Conservation (phyloP, 2,888 invertebrate species). For the Fabriciana adippe region DNA sequence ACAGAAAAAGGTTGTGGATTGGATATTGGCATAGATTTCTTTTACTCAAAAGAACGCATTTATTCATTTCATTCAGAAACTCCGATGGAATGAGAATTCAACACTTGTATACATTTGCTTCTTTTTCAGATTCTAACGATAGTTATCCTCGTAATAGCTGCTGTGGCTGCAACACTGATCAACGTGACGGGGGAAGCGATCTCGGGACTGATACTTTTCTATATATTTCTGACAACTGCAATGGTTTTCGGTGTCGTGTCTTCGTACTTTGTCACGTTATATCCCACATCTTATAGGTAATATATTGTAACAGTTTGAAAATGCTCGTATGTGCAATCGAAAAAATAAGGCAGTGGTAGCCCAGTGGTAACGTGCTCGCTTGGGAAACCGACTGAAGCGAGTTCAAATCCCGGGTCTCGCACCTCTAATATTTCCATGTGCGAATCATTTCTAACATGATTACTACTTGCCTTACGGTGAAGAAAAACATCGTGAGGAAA, state of each 20-base stretch:
- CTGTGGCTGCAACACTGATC: constrained; percentile 57
- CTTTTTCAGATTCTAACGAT: constrained; percentile 57
- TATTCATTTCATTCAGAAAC: not conserved
- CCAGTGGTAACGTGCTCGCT: too few species aligned
- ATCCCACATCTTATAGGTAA: constrained; percentile 72
- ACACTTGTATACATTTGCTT: too few species aligned
- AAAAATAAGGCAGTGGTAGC: too few species aligned
- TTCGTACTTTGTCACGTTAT: constrained; percentile 71
- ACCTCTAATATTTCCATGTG: too few species aligned
- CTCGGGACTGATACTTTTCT: constrained; percentile 68
- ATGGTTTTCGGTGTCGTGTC: constrained; percentile 72
- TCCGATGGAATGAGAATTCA: too few species aligned
- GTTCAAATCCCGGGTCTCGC: too few species aligned
- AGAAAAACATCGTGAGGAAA: too few species aligned
- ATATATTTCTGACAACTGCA: constrained; percentile 67
- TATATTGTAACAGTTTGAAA: not conserved
- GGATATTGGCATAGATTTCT: not conserved
- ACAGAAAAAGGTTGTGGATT: too few species aligned
- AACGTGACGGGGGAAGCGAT: constrained; percentile 65
- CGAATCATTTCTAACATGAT: too few species aligned
- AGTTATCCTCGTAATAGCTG: constrained; percentile 60
- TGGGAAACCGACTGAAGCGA: too few species aligned
- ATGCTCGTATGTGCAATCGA: too few species aligned
- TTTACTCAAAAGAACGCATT: not conserved
- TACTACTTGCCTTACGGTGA: too few species aligned